Base-by-base conservation (phyloP, 92 coral and sea anemone species). In the Desmophyllum pertusum region DNA sequence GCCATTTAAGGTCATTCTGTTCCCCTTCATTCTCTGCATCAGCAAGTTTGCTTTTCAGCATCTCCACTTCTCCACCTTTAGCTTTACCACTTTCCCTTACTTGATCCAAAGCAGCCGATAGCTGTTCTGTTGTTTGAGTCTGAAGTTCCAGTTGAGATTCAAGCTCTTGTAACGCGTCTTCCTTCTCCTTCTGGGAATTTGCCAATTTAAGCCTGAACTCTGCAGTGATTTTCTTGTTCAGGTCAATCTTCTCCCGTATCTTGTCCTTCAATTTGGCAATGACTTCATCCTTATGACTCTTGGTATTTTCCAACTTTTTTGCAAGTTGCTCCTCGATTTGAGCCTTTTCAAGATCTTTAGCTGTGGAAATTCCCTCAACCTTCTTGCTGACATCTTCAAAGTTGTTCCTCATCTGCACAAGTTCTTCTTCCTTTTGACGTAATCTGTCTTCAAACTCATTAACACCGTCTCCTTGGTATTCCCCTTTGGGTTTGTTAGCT, bases 261-360 rank as follows among this genome's bases (percentile, higher is more conserved):
- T 91, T 92, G 55, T 92, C 95, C 70, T 92, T 96, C 78, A 96
- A 81, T 80, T 94, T 93, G 1, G 90, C 77, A 43, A 96, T 92
- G 25, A 96, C 91, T 18, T 85, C 91, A 72, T 96, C 98, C 80
- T 96, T 94, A 69, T 92, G 98, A 69, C 76, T 62, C 79, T 90
- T 91, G 11, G 93, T 86, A 13, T 94, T 96, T 50, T 90, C 89
- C 69, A 93, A 83, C 85, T 94, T 85, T 68, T 92, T 86, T 3
- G 87, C 78, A 69, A 94, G 81, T n/a, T 92, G 93, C 45, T 94
- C 98, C 80, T 82, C 93, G 19, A 83, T 79, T 37, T 88, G 90
- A 33, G 88, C 90, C 65, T 86, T 92, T 70, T 96, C 98, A 17
- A 88, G 81, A 45, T 90, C 88, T 69, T 92, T 96, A 42, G 88